phyloP scores from a whole-genome alignment of 2,113 vertebrate species.

The Eurypyga helias region DNA sequence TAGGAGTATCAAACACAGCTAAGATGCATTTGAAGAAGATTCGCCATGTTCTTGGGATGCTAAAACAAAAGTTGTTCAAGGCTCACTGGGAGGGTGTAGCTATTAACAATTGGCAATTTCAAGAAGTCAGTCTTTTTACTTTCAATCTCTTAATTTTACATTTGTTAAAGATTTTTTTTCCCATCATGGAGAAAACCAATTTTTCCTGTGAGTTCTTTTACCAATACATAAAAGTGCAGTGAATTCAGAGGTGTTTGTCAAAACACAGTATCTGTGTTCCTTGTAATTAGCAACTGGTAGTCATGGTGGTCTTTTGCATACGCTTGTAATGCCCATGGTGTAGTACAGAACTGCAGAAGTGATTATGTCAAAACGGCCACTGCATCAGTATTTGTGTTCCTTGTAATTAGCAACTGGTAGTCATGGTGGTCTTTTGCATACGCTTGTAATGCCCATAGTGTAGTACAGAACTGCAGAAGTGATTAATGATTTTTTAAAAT shows the following conservation, averaged over 20 bases:
- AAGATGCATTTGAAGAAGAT: not conserved
- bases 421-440: not conserved
- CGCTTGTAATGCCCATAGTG: not conserved
- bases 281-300: not conserved
- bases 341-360: not conserved
- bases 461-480: not conserved
- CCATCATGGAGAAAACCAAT: fast-evolving
- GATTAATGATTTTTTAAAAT: not conserved
- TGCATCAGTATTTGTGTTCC: not conserved
- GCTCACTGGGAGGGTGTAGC: not conserved
- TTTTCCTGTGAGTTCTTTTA: not conserved
- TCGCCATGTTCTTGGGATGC: not conserved
- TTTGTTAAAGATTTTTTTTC: not conserved
- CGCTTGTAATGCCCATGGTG: not conserved
- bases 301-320: not conserved
- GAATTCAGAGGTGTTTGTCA: not conserved
- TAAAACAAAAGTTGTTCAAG: not conserved
- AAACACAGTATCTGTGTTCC: not conserved
- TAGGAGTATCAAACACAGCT: not conserved
- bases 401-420: not conserved
- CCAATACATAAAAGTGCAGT: not conserved
- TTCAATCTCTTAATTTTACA: not conserved
- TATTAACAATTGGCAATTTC: not conserved
- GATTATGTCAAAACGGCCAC: too few species aligned
- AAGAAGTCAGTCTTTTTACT: not conserved